Percentiles rank a stretch among this genome's conserved stretches.
Evolutionary conservation across 2,797 vertebrate species (phyloP).

Genomic region (Morelia viridis): DNA sequence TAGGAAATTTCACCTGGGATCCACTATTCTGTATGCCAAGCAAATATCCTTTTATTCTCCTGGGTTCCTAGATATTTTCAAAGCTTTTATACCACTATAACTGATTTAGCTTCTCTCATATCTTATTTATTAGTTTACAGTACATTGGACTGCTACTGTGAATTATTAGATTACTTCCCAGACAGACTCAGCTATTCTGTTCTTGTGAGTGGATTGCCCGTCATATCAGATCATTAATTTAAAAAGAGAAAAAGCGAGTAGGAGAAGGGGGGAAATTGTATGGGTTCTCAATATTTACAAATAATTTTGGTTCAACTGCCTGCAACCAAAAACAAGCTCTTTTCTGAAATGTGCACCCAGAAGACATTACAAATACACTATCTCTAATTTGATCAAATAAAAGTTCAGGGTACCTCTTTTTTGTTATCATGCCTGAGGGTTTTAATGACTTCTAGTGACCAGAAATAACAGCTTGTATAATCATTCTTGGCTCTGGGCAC

Average conservation of each 20-base stretch:
- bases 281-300: neutral
- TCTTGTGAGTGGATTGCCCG: neutral
- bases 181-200: neutral
- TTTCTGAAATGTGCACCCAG: conserved; percentile 27
- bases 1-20: neutral
- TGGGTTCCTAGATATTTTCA: neutral
- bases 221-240: neutral
- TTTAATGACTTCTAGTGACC: conserved; percentile 59
- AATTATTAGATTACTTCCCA: neutral
- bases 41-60: neutral
- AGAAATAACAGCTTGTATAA: conserved; percentile 68
- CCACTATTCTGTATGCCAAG: neutral
- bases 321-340: neutral
- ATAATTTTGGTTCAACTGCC: neutral
- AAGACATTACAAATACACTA: conserved; percentile 42
- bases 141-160: neutral
- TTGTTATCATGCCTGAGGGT: conserved; percentile 52
- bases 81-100: neutral
- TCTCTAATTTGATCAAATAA: conserved; percentile 36
- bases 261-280: neutral
- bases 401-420: conserved; percentile 47
- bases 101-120: neutral
- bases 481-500: conserved; percentile 40
- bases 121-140: neutral
- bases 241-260: neutral